A percentile compares a stretch with the other conserved stretches of the same genome.
phyloP scores from a whole-genome alignment of 2,113 vertebrate species.

The Strigops habroptila region DNA sequence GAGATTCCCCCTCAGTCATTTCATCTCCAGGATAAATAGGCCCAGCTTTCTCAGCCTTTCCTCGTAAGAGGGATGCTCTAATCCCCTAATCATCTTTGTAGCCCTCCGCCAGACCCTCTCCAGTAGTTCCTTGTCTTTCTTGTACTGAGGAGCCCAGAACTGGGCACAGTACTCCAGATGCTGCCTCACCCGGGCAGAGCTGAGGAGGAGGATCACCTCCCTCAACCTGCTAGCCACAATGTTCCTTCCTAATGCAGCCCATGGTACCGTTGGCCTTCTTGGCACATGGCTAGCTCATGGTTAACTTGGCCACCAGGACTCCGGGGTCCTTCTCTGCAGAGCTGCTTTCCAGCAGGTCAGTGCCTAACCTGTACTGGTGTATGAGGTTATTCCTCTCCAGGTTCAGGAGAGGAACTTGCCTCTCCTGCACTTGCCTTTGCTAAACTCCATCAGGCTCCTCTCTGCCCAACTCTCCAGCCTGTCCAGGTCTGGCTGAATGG shows the following conservation, averaged over 20 bases:
- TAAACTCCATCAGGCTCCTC: neutral
- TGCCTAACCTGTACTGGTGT: neutral
- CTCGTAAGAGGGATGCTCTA: neutral
- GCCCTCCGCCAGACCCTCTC: neutral
- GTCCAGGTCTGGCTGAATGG: neutral
- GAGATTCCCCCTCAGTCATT: neutral
- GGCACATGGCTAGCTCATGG: neutral
- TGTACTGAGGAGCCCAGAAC: neutral
- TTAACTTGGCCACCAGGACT: neutral
- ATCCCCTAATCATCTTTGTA: neutral
- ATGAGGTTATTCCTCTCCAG: neutral
- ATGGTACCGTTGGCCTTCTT: neutral
- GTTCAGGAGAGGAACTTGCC: no score
- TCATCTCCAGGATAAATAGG: neutral
- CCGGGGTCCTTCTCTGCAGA: neutral
- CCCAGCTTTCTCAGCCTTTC: neutral
- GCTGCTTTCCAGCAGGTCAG: neutral
- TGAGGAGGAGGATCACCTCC: neutral
- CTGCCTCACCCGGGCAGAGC: neutral
- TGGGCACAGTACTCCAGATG: neutral
- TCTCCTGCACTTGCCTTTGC: neutral
- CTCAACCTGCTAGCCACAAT: neutral
- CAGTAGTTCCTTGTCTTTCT: neutral
- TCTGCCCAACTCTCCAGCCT: neutral
- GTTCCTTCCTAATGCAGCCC: neutral